Evolutionary conservation across 2,797 vertebrate genomes (phyloP).

Genomic region (Enteromius anoplus): DNA sequence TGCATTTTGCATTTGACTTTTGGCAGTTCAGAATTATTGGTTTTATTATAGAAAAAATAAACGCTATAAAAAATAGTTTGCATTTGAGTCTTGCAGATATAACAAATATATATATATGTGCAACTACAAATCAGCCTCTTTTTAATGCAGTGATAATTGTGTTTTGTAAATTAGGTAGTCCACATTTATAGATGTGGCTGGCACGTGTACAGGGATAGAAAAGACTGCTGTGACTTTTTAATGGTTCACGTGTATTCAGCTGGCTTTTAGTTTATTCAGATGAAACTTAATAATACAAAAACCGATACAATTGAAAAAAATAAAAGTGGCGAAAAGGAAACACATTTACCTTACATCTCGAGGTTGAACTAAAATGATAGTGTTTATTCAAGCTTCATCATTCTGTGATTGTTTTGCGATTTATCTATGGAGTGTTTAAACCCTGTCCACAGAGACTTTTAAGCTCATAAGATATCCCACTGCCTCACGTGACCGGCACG

Average conservation of each 20-base stretch:
- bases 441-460: constrained; percentile 4
- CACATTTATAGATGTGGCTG: neutral
- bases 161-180: neutral
- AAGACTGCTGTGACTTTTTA: neutral
- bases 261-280: neutral
- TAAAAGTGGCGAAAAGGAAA: neutral
- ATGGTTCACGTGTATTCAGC: neutral
- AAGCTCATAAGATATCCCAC: constrained; percentile 8
- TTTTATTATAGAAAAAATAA: neutral
- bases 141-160: neutral
- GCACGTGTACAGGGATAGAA: neutral
- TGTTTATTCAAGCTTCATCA: constrained; percentile 3
- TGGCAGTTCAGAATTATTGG: neutral
- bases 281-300: neutral
- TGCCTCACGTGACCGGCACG: constrained; percentile 50
- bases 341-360: neutral
- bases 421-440: constrained; percentile 1
- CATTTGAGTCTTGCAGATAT: neutral
- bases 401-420: neutral
- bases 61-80: neutral
- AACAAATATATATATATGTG: no score
- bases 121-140: neutral
- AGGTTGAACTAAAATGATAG: neutral
- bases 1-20: neutral
- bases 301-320: no score